Evolutionary conservation across 1,140 invertebrate genomes (phyloP), one percentile per base, ranked within the genome.

Genomic region (Oncopodura yosiiana): DNA sequence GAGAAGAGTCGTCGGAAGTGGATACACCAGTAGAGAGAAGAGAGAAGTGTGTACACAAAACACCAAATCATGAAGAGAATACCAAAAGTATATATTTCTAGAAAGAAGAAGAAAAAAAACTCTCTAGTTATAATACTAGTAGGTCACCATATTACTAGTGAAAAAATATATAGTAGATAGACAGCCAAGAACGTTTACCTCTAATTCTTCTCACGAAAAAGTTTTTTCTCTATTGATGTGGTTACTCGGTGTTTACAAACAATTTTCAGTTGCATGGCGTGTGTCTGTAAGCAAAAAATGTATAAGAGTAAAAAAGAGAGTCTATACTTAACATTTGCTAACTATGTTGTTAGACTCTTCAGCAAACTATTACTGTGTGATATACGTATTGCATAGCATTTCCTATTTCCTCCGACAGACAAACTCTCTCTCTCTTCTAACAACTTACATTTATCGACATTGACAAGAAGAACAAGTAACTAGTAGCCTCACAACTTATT

Each of bases 191-290:
- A n/a, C n/a, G n/a, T n/a, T n/a, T n/a, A n/a, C n/a, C 44, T 46
- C 44, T 46, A 46, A 46, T 46, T 46, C 44, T 30, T 46, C 44
- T 46, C 44, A 32, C n/a, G n/a, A n/a, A n/a, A n/a, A n/a, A n/a
- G n/a, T n/a, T n/a, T n/a, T n/a, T n/a, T n/a, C n/a, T 49, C 23
- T 41, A 43, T 52, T 52, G 39, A 52, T 52, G 49, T 52, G 49
- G 49, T 52, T 52, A 43, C 21, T 29, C 32, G 30, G 49, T 52
- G 49, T 52, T 52, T 52, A 52, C 49, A 52, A 52, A 52, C 49
- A 52, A 52, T 52, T 52, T 52, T 19, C 16, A 18, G 26, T 9
- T n/a, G n/a, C 19, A 18, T 23, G 41, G 6, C 16, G 18, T 23
- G 41, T 4, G 18, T 5, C 12, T 12, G 8, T 6, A 12, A 11